Evolutionary conservation across 1,140 invertebrate species (phyloP), one percentile per base, ranked within the genome.

Genomic region (Onthophagus taurus): DNA sequence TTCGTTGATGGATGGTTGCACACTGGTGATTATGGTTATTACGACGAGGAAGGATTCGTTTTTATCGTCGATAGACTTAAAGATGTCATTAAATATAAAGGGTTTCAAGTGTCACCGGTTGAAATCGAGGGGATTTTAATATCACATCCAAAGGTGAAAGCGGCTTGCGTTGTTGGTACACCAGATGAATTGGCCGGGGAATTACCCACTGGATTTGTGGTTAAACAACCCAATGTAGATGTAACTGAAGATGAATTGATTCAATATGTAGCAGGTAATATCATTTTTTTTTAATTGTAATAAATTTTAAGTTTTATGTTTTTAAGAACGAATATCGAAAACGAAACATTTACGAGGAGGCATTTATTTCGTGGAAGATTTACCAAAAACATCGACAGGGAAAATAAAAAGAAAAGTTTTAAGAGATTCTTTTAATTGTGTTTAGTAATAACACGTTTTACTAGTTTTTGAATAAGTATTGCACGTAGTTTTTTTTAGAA

Each of bases 31-130:
- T 72, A 91, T 17, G 86, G 77, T 4, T 82, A 80, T 52, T 83
- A 78, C 42, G 84, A 90, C 49, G 70, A 85, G 1, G 74, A 83
- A 0, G 71, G 71, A 8, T 76, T 68, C 47, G 77, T 90, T 47
- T 89, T 75, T 41, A 77, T 93, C 38, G 83, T 85, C 1, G 89
- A 93, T 52, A 69, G 90, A 39, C 54, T 91, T 30, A 94, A 94
- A 57, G 89, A 94, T 59, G 70, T 94, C 7, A 93, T 94, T 46
- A 94, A 94, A 67, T 81, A 82, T 13, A 83, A 83, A 61, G 82
- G 80, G 21, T 73, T 74, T 41, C 81, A 84, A 68, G 78, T 46
- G 18, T 24, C 44, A 1, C 44, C 44, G 8, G 74, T 80, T 6
- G 80, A 83, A 59, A 53, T 85, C 13, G 85, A 89, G 71, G 73